Evolutionary conservation across 2,113 vertebrate species (phyloP), one percentile per base, ranked within the genome.

Genomic region (Ursus arctos): DNA sequence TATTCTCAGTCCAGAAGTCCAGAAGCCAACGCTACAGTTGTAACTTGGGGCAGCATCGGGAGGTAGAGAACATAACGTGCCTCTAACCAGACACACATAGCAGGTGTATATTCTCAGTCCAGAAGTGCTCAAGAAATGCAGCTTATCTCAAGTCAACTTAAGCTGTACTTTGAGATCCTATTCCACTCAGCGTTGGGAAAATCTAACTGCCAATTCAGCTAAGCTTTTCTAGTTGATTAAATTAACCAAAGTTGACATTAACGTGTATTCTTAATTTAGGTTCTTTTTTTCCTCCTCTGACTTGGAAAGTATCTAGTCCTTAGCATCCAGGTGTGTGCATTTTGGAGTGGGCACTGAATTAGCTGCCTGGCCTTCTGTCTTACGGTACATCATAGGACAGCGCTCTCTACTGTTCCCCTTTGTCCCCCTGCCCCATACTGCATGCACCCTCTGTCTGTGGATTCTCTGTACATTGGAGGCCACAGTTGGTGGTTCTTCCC

Each of bases 371-470:
- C 19, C 57, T 76, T 51, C 36, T 49, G 22, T 10, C 74, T 40
- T 33, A 22, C 47, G 11, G 33, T 28, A 9, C 28, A 16, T 53
- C 53, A 16, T 28, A 63, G 13, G 16, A 11, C 13, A 11, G 51
- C 71, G 8, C 36, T 4, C 24, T 7, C 8, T 40, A 19, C 33
- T 72, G 43, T 6, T 16, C 36, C 2, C 77, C 11, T 12, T 28
- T 14, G 1, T 10, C 19, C 22, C 8, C 21, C 2, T 1, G 4
- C 28, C 28, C 28, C 7, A 7, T 21, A 36, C 79, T 51, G 8
- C 10, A 57, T 22, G 3, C 67, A 21, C 43, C 55, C n/a, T 91
- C 33, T 43, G 31, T 33, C 81, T 57, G 21, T 18, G 19, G 55
- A 26, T 63, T 55, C 10, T 86, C 28, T 71, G 53, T 74, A 7